Evolutionary conservation across 2,888 invertebrate species (phyloP), one percentile per base, ranked within the genome.

Genomic region (Tachystola acroxantha): DNA sequence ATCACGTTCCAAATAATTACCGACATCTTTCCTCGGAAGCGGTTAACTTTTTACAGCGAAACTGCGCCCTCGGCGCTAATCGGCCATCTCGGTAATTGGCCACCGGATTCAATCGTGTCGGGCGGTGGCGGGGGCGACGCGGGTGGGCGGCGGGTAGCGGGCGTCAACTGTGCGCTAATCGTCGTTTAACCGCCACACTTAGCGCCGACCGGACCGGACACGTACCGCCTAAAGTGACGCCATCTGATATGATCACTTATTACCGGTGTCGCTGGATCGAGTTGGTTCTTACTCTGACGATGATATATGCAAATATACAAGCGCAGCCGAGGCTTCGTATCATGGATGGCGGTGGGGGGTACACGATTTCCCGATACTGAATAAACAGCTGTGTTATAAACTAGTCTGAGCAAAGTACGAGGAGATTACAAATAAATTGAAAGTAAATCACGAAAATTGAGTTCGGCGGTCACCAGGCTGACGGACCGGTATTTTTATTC

Each of bases 101-200:
- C 24, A 24, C 28, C 30, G 22, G 20, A 36, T 39, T 40, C 43
- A 38, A 37, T 35, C 37, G 25, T 29, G 26, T 25, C 37, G 25
- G 32, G 26, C 29, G 20, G n/a, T n/a, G n/a, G 16, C 16, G 3
- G 16, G n/a, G n/a, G n/a, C n/a, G n/a, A n/a, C n/a, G n/a, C n/a
- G n/a, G n/a, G n/a, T n/a, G n/a, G n/a, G n/a, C n/a, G n/a, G n/a
- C n/a, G n/a, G n/a, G n/a, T n/a, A n/a, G n/a, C n/a, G n/a, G n/a
- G 27, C 29, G 29, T 36, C 20, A n/a, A 14, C 28, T 9, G 24
- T n/a, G 36, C 33, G 36, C 36, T 50, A 46, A 50, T 48, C 42
- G 40, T 33, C 35, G 42, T 37, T 42, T 42, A 48, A 50, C 43
- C 45, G 42, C 37, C 35, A 34, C 46, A 39, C 41, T 46, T 43